A percentile compares a stretch with the other conserved stretches of the same genome.
phyloP scores from a whole-genome alignment of 2,797 vertebrate species.

The Cossypha dichroa region DNA sequence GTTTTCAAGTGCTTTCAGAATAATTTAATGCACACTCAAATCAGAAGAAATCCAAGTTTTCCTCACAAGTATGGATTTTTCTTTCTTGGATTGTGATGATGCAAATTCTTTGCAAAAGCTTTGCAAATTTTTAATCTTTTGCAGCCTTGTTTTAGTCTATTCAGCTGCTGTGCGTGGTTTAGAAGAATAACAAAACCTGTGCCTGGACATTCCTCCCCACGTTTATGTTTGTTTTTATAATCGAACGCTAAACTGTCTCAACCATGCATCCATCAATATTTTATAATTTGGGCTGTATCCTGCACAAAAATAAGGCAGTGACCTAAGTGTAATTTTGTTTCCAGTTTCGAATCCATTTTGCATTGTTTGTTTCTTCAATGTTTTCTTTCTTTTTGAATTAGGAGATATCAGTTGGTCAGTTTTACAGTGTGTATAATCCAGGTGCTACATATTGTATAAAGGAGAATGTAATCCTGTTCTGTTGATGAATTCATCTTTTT shows the following conservation, averaged over 20 bases:
- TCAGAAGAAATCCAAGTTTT: background rate
- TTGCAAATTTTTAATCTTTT: background rate
- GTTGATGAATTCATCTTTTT: background rate
- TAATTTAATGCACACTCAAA: background rate
- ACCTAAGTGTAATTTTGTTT: background rate
- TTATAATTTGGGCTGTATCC: background rate
- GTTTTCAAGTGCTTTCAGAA: background rate
- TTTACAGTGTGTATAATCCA: background rate
- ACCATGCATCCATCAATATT: background rate
- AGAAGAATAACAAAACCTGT: background rate
- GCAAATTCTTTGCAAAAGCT: background rate
- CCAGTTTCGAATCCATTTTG: background rate
- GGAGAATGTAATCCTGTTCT: background rate
- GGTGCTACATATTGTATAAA: background rate
- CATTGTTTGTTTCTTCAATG: background rate
- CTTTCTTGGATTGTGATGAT: background rate
- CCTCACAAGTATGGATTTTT: background rate
- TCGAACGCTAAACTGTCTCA: background rate
- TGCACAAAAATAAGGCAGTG: background rate
- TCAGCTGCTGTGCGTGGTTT: background rate
- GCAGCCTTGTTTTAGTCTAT: background rate
- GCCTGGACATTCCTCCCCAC: rapidly evolving
- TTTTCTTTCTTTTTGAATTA: background rate
- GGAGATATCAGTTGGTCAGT: background rate
- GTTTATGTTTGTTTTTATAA: background rate